Percentiles rank a stretch among this genome's conserved stretches.
phyloP scores from a whole-genome alignment of 2,113 vertebrate genomes.

The Chloebia gouldiae region DNA sequence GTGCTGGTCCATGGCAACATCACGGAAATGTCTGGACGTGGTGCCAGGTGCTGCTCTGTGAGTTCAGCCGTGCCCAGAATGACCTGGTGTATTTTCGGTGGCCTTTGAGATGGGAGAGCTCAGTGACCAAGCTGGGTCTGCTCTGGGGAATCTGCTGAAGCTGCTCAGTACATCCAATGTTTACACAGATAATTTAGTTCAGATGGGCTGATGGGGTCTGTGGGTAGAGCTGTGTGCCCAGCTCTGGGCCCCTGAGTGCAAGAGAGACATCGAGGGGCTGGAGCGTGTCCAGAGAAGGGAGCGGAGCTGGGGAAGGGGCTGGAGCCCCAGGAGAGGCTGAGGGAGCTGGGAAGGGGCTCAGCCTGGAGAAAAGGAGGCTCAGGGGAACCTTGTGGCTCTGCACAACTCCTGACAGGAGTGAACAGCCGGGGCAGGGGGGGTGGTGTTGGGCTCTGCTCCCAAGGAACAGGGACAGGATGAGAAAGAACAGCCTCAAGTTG shows the following conservation, averaged over 20 bases:
- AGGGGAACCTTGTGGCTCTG: background rate
- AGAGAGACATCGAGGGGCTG: accelerated
- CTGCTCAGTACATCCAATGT: background rate
- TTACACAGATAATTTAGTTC: background rate
- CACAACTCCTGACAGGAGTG: background rate
- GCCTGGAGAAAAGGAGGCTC: background rate
- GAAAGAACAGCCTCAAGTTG: accelerated
- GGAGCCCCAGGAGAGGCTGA: accelerated
- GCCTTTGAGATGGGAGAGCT: background rate
- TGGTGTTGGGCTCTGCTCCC: accelerated
- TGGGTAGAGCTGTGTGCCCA: background rate
- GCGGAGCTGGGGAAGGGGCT: accelerated
- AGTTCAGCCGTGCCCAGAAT: background rate
- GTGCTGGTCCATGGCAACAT: background rate
- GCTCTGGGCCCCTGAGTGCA: background rate
- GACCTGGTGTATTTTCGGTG: background rate
- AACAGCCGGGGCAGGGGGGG: too few relatives aligned
- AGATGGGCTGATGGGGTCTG: background rate
- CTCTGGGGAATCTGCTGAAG: background rate
- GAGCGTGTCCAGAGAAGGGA: accelerated
- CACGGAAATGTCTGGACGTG: background rate
- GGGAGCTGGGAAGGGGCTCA: background rate
- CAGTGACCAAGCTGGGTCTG: background rate
- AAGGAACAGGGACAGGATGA: background rate
- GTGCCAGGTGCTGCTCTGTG: background rate